Base-by-base conservation (phyloP, 2,797 vertebrate genomes). In the Periparus ater region DNA sequence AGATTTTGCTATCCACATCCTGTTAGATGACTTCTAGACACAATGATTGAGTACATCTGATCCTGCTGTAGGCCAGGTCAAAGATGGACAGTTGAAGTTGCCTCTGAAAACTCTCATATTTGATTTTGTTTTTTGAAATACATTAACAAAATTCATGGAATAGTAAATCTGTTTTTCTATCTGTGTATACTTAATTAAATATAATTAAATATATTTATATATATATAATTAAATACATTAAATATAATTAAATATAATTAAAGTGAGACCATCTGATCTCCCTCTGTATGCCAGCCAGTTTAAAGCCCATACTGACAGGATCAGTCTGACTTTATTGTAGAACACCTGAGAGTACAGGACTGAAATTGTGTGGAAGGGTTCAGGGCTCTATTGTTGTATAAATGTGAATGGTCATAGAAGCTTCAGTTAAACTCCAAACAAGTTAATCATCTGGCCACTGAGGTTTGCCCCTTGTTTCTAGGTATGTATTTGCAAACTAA, bases 331-430 rank as follows among this genome's bases (percentile, higher is more conserved):
- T 44, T 61, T 30, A 38, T 29, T 70, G 18, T 7, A 72, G 30
- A n/a, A 27, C 10, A 53, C 34, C n/a, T 88, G 45, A 76, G 38
- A 60, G 15, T 40, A 70, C 1, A 0, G 20, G 2, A 57, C 55
- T 80, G 12, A 66, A 93, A 54, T 20, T 29, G 0, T 20, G 17
- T 32, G 21, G 15, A 77, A 76, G 9, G 8, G 13, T 61, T 80
- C 80, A 57, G 17, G 0, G 0, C 18, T 77, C 29, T 53, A 9
- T 12, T 55, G 0, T 30, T 50, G 3, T 29, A 9, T 77, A 50
- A 84, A 34, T 26, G 10, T 61, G 40, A n/a, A 48, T 79, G 25
- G 20, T 50, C 21, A 32, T 22, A 29, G 21, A 74, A 74, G 4
- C 7, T 78, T 74, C 74, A 65, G 15, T 14, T 71, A 32, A 44